A percentile compares a stretch with the other conserved stretches of the same genome.
These are phyloP conservation scores for Stegana nigrithorax DNA, from an alignment of 2,888 invertebrate genomes.

Conservation along the genomic window DNA sequence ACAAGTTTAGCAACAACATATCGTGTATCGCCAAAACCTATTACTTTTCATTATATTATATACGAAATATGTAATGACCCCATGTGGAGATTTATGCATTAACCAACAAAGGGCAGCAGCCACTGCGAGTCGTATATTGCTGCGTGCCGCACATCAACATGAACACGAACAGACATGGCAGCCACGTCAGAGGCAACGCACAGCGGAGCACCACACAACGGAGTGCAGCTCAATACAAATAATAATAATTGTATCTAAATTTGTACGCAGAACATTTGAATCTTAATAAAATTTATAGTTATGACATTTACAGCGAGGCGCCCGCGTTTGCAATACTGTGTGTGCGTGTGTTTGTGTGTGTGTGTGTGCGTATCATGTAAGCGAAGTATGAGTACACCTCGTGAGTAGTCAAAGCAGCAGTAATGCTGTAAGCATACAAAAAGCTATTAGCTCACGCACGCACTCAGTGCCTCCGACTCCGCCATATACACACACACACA, in stretches of 20 bases:
- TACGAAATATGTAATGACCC: conserved; percentile 27
- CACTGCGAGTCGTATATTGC: no score
- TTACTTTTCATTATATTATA: no score
- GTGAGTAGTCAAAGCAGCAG: no score
- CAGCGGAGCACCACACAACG: background rate
- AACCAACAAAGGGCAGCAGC: background rate
- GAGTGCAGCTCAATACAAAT: conserved; percentile 35
- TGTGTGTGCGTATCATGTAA: conserved; percentile 13
- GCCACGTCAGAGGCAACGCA: background rate
- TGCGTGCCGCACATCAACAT: no score
- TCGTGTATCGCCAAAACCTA: no score
- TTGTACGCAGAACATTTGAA: conserved; percentile 52
- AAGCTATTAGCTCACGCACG: conserved; percentile 13
- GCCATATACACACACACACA: no score
- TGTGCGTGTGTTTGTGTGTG: conserved; percentile 6
- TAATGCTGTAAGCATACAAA: no score
- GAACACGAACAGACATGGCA: background rate
- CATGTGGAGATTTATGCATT: conserved; percentile 28
- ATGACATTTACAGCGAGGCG: conserved; percentile 45
- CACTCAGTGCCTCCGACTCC: no score
- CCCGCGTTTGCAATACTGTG: conserved; percentile 24
- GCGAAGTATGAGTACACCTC: no score
- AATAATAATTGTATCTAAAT: conserved; percentile 51
- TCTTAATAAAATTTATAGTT: conserved; percentile 58
- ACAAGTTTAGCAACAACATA: no score